Percentiles rank a stretch among this genome's conserved stretches.
These are phyloP conservation scores for Aphis craccivora DNA, from an alignment of 1,140 invertebrate species.

Conservation along the genomic window DNA sequence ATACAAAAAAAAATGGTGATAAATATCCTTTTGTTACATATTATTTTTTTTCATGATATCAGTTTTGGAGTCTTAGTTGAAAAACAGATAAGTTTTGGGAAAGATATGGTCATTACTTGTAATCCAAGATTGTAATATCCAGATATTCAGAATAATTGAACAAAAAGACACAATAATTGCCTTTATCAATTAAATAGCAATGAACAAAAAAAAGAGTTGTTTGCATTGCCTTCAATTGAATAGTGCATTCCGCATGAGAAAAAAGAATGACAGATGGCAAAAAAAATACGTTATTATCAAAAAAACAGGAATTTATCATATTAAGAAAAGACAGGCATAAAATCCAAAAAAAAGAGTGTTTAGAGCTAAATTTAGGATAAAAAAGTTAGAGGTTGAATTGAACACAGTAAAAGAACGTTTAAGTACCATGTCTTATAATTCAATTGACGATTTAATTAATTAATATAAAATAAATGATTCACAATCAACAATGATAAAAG, in stretches of 20 bases:
- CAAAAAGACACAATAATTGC: not conserved
- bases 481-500: not conserved
- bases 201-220: not conserved
- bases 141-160: not conserved
- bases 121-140: not conserved
- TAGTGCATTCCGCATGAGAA: not conserved
- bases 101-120: not conserved
- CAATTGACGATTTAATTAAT: not conserved
- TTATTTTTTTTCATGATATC: not conserved
- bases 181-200: not conserved
- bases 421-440: not conserved
- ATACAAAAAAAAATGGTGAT: not conserved
- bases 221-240: not conserved
- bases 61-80: not conserved
- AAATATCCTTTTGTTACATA: not conserved
- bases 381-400: not conserved
- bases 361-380: not conserved
- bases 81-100: not conserved
- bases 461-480: not conserved
- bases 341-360: not conserved
- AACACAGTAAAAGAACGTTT: not conserved
- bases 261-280: not conserved
- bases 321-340: not conserved
- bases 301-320: not conserved
- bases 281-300: not conserved